Evolutionary conservation across 2,113 vertebrate species (phyloP).

Genomic region (Dinomys branickii): DNA sequence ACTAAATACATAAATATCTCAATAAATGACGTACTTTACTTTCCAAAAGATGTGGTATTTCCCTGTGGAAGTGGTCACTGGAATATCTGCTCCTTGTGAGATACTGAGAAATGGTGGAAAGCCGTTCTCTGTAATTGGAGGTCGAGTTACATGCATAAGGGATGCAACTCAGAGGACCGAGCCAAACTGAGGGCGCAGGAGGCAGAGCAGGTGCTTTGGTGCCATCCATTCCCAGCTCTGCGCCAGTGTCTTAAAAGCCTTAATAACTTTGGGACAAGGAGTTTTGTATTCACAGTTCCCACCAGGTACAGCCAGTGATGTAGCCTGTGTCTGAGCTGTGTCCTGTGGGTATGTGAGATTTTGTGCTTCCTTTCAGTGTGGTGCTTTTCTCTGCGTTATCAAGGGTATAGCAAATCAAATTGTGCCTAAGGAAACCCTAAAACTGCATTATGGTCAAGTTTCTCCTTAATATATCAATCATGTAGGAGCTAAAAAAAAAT

Average conservation of each 20-base stretch:
- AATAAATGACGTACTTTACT: not conserved
- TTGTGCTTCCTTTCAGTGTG: not conserved
- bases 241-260: not conserved
- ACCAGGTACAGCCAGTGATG: not conserved
- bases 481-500: not conserved
- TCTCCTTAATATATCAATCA: not conserved
- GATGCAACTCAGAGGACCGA: not conserved
- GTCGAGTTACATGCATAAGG: too few relatives aligned
- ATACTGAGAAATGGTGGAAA: not conserved
- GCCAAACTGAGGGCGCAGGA: fast-evolving
- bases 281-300: not conserved
- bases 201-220: not conserved
- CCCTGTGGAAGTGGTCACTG: not conserved
- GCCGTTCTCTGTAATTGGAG: not conserved
- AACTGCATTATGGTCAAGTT: not conserved
- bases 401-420: not conserved
- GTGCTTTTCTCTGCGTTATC: not conserved
- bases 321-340: not conserved
- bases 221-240: not conserved
- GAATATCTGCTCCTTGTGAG: not conserved
- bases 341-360: not conserved
- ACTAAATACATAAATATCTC: not conserved
- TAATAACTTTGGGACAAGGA: not conserved
- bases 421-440: not conserved
- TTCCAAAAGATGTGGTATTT: not conserved